phyloP scores from a whole-genome alignment of 2,113 vertebrate genomes.

The Heterochromis multidens region DNA sequence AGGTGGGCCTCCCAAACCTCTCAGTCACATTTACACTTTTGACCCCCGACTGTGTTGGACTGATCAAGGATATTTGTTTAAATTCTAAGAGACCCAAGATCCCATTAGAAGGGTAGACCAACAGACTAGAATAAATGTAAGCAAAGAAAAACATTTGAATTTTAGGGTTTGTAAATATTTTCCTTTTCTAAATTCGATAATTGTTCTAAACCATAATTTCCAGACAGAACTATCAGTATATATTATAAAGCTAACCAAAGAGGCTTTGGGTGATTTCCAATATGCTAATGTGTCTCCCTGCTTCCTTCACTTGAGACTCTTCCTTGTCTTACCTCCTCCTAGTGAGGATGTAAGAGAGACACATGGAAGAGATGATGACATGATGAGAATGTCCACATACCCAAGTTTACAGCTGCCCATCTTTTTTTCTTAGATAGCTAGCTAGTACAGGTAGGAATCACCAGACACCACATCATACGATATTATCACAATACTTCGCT shows the following conservation, averaged over 20 bases:
- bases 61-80: background rate
- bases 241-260: background rate
- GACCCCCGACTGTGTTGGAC: constrained; percentile 1
- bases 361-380: background rate
- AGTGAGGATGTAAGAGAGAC: background rate
- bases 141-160: background rate
- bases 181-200: background rate
- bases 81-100: background rate
- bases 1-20: background rate
- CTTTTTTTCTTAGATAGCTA: background rate
- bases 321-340: background rate
- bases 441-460: background rate
- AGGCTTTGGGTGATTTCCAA: background rate
- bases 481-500: background rate
- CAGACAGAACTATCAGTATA: background rate
- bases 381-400: background rate
- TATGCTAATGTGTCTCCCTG: background rate
- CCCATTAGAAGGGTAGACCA: background rate
- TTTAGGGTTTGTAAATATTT: background rate
- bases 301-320: background rate
- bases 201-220: background rate
- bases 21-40: background rate
- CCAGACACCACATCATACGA: background rate
- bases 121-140: background rate
- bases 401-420: background rate